These are phyloP conservation scores for Hybos culiciformis DNA, from an alignment of 2,888 invertebrate species.

Conservation along the genomic window DNA sequence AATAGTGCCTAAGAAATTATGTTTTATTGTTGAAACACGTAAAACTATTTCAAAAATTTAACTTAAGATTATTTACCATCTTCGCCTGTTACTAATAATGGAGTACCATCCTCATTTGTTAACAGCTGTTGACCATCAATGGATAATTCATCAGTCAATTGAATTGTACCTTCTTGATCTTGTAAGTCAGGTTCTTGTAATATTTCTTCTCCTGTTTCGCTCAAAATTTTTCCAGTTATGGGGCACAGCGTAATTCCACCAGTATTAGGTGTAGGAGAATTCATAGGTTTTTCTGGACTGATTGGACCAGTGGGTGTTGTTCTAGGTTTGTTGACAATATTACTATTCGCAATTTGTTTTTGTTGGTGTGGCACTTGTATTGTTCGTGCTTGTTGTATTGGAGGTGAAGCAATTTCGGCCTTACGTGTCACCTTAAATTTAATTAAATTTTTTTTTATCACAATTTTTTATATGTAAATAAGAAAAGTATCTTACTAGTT, in stretches of 20 bases:
- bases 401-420: slow-evolving; percentile 10
- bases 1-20: slow-evolving; percentile 22
- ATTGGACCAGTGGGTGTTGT: slow-evolving; percentile 12
- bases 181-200: slow-evolving; percentile 17
- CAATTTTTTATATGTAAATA: slow-evolving; percentile 16
- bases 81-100: slow-evolving; percentile 68
- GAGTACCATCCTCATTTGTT: slow-evolving; percentile 45
- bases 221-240: slow-evolving; percentile 39
- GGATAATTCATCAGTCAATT: slow-evolving; percentile 2
- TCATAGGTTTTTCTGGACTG: too few species aligned
- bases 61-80: too few species aligned
- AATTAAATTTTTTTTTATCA: slow-evolving; percentile 2
- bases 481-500: slow-evolving; percentile 6
- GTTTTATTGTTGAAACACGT: too few species aligned
- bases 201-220: slow-evolving; percentile 32
- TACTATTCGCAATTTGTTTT: slow-evolving; percentile 11
- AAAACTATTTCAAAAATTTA: too few species aligned
- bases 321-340: slow-evolving; percentile 9
- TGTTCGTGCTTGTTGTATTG: slow-evolving; percentile 10
- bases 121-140: slow-evolving; percentile 29
- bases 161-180: slow-evolving; percentile 22
- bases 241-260: slow-evolving; percentile 47
- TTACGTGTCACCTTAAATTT: too few species aligned
- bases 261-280: not conserved
- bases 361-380: slow-evolving; percentile 19